Evolutionary conservation across 2,113 vertebrate species (phyloP).

Genomic region (Zosterops lateralis): DNA sequence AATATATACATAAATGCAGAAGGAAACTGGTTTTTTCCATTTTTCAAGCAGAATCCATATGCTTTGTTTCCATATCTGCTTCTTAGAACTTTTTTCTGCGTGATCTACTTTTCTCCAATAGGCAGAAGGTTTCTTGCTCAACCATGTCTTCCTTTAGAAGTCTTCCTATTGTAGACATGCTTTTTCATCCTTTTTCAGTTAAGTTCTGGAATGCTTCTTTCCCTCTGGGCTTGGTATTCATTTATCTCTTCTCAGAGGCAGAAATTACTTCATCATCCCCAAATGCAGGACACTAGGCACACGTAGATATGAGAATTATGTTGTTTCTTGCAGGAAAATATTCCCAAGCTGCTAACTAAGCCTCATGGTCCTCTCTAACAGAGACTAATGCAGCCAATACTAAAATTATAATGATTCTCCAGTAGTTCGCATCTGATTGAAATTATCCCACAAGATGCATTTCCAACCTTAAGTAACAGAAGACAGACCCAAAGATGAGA

Average conservation of each 20-base stretch:
- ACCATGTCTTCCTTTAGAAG: background rate
- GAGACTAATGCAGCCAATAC: background rate
- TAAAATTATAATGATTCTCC: background rate
- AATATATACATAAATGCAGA: background rate
- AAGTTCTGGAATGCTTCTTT: background rate
- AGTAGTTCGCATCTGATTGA: background rate
- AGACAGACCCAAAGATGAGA: background rate
- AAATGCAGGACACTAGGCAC: background rate
- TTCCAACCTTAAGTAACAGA: background rate
- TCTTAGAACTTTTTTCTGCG: background rate
- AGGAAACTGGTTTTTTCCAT: background rate
- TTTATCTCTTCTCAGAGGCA: background rate
- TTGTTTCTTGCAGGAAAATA: background rate
- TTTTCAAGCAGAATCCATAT: background rate
- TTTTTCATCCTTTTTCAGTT: background rate
- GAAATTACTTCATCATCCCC: background rate
- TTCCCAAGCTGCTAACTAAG: background rate
- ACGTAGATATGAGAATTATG: background rate
- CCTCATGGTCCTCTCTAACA: background rate
- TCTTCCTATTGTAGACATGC: background rate
- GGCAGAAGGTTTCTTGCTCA: background rate
- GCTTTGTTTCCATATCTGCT: background rate
- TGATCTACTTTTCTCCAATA: background rate
- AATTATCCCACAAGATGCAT: background rate
- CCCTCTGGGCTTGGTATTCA: background rate